Evolutionary conservation across 2,888 invertebrate species (phyloP).

Genomic region (Brenthis ino): DNA sequence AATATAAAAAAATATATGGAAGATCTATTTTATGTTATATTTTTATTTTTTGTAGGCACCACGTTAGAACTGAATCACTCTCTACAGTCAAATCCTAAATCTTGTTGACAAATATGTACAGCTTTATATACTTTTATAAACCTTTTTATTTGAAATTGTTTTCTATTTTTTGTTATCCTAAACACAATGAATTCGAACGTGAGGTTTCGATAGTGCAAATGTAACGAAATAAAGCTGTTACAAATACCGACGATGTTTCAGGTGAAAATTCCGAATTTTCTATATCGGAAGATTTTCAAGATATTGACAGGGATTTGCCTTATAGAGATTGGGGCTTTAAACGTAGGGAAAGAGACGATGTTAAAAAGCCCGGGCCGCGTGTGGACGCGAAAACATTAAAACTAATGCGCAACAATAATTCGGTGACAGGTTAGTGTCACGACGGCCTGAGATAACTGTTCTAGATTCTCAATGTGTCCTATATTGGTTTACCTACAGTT

Average conservation of each 20-base stretch:
- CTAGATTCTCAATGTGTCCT: slow-evolving; percentile 69
- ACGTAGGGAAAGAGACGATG: slow-evolving; percentile 93
- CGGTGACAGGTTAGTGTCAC: slow-evolving; percentile 82
- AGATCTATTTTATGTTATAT: slow-evolving; percentile 18
- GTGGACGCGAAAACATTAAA: slow-evolving; percentile 85
- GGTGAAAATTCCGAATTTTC: slow-evolving; percentile 78
- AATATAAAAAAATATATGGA: background rate
- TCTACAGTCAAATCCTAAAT: slow-evolving; percentile 17
- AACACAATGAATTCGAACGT: slow-evolving; percentile 32
- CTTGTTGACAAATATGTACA: slow-evolving; percentile 21
- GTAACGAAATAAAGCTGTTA: slow-evolving; percentile 58
- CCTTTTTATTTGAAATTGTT: slow-evolving; percentile 28
- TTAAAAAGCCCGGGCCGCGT: slow-evolving; percentile 96
- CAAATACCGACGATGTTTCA: slow-evolving; percentile 76
- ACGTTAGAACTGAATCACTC: slow-evolving; percentile 28
- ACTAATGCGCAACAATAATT: slow-evolving; percentile 75
- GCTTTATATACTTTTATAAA: slow-evolving; percentile 33
- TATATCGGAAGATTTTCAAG: slow-evolving; percentile 79
- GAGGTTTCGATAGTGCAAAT: slow-evolving; percentile 47
- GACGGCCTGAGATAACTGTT: slow-evolving; percentile 64
- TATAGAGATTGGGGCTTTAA: slow-evolving; percentile 90
- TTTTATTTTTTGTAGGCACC: slow-evolving; percentile 37
- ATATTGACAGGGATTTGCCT: slow-evolving; percentile 63
- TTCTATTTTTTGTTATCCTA: slow-evolving; percentile 24
- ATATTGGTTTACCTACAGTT: slow-evolving; percentile 41